A percentile compares a stretch with the other conserved stretches of the same genome.
Conservation (phyloP, 2,797 vertebrate genomes). For the Sebastes melanostomus region DNA sequence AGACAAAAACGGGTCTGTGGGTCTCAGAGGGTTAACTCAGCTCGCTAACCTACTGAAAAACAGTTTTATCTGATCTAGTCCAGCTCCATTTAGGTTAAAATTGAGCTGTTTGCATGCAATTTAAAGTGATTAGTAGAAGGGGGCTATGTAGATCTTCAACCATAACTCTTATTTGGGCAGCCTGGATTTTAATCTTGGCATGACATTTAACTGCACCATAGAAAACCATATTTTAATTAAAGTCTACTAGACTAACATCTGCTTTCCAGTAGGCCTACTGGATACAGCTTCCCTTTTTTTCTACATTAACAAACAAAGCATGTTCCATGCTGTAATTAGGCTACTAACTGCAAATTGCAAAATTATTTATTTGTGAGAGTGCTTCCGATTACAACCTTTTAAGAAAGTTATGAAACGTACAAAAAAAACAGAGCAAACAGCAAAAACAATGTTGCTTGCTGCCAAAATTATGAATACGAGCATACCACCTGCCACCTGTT, state of each 20-base stretch:
- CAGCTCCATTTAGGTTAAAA: not conserved
- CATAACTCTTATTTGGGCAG: not conserved
- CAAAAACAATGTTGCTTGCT: not conserved
- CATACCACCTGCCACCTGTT: not conserved
- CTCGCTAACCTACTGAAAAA: not conserved
- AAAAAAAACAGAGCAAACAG: not conserved
- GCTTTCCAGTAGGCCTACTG: not conserved
- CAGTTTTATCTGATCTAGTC: not conserved
- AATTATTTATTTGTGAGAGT: not conserved
- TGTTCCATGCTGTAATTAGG: not conserved
- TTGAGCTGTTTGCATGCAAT: not conserved
- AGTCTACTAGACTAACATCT: not conserved
- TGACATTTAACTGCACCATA: not conserved
- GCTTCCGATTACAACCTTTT: not conserved
- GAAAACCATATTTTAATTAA: not conserved
- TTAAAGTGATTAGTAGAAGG: not conserved
- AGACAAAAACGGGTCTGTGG: no score
- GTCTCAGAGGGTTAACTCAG: no score
- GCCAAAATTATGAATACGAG: not conserved
- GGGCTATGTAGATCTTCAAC: slow-evolving; percentile 15
- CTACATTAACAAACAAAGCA: not conserved
- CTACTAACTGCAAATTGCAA: not conserved
- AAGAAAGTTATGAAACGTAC: not conserved
- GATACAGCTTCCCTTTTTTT: not conserved
- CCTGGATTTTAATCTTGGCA: not conserved